A percentile compares a stretch with the other conserved stretches of the same genome.
Conservation (phyloP, 2,113 vertebrate genomes). For the Lasiurus borealis region DNA sequence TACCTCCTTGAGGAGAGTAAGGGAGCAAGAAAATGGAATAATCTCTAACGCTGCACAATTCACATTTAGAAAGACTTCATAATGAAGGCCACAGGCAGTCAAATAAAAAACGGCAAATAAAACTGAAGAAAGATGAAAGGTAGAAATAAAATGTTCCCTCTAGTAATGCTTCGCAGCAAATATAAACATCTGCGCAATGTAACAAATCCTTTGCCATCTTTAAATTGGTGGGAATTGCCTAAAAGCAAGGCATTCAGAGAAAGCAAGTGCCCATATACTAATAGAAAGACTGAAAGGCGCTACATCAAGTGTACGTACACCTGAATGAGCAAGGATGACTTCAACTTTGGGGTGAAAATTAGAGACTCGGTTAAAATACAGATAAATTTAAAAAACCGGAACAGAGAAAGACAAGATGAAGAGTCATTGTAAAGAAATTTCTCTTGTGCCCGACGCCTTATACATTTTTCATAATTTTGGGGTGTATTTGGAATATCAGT, state of each 20-base stretch:
- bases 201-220: neutral
- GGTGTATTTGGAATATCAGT: neutral
- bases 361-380: neutral
- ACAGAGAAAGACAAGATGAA: neutral
- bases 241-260: slow-evolving; percentile 40
- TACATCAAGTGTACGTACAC: neutral
- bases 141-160: neutral
- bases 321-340: neutral
- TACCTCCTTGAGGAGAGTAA: slow-evolving; percentile 18
- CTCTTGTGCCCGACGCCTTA: neutral
- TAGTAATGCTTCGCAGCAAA: neutral
- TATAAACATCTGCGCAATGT: neutral
- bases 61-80: slow-evolving; percentile 7
- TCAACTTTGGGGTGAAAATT: neutral
- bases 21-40: slow-evolving; percentile 43
- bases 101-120: slow-evolving; percentile 24
- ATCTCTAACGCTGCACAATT: neutral
- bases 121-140: neutral
- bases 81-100: neutral
- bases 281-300: neutral
- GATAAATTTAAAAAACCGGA: neutral
- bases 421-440: neutral
- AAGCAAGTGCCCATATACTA: neutral
- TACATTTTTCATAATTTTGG: neutral
- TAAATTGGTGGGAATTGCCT: slow-evolving; percentile 10